A percentile compares a stretch with the other conserved stretches of the same genome.
These are phyloP conservation scores for Charanyca ferruginea DNA, from an alignment of 2,888 invertebrate genomes.

Conservation along the genomic window DNA sequence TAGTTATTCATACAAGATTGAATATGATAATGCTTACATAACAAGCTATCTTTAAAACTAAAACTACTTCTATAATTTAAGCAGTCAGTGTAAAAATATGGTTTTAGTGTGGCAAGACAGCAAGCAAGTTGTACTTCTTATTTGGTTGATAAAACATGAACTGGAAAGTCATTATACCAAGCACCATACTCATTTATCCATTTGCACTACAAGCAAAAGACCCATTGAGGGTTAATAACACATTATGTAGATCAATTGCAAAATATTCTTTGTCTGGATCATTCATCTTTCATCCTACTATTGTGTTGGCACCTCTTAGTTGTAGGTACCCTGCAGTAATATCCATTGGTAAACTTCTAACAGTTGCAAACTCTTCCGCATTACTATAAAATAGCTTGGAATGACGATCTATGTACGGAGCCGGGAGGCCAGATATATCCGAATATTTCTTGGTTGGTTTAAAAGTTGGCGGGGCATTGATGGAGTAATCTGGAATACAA, in stretches of 20 bases:
- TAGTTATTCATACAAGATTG: not conserved
- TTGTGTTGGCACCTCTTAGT: constrained; percentile 95
- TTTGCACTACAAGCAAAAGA: not conserved
- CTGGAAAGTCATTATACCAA: not conserved
- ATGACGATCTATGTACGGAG: constrained; percentile 97
- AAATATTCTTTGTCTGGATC: not conserved
- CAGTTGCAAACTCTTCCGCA: constrained; percentile 96
- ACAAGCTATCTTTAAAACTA: too few relatives aligned
- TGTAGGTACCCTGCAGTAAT: constrained; percentile 97
- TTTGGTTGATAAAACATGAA: not conserved
- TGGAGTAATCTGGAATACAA: constrained; percentile 93
- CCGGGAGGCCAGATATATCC: constrained; percentile 96
- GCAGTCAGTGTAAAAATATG: too few relatives aligned
- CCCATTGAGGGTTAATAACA: not conserved
- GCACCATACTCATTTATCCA: not conserved
- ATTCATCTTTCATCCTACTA: constrained; percentile 90
- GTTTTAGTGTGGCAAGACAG: not conserved
- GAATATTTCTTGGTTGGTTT: constrained; percentile 98
- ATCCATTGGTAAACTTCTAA: constrained; percentile 97
- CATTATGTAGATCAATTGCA: not conserved
- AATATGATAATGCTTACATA: too few relatives aligned
- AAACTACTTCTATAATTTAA: too few relatives aligned
- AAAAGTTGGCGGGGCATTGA: constrained; percentile 98
- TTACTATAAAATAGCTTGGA: constrained; percentile 96
- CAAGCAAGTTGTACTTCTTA: not conserved